Base-by-base conservation (phyloP, 2,888 invertebrate genomes). In the Serripes groenlandicus region DNA sequence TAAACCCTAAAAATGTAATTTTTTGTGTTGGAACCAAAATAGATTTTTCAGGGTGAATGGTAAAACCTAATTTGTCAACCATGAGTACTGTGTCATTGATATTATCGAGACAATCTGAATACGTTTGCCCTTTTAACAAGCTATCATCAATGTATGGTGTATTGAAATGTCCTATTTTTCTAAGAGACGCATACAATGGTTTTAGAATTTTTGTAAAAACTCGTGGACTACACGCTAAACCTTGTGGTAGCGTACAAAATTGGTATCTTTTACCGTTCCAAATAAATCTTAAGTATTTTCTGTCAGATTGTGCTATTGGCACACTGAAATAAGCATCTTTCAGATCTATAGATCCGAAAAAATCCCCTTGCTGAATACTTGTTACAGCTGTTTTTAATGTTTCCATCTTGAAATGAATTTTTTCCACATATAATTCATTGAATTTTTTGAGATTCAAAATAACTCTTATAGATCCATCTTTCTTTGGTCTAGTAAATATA, bases 351-450 rank as follows among this genome's bases (percentile, higher is more conserved):
- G 78, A 86, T 11, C 71, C 88, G 74, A 87, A 83, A 21, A 26
- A 85, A 83, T 74, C 83, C 68, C 82, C 68, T 54, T 7, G 58
- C 21, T 54, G 75, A 54, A 83, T 73, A 28, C 75, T 28, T 1
- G 35, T 7, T 30, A 81, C 54, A 9, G 70, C 78, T 23, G 79
- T n/a, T 28, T 78, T 58, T 7, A 88, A 56, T 18, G 83, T 86
- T 49, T 86, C 88, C 88, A 88, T 86, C 77, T 88, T 88, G 42
- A 86, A 88, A 71, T 86, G 86, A 26, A 66, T 56, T 18, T 84
- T 77, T 15, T 81, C 56, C 28, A 78, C 32, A 30, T 72, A 42
- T n/a, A n/a, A n/a, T 34, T 76, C 28, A 69, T 86, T 88, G 23
- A 88, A 66, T 23, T 71, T 15, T 58, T 75, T 78, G 5, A 86